Evolutionary conservation across 2,797 vertebrate genomes (phyloP).

Genomic region (Todus mexicanus): DNA sequence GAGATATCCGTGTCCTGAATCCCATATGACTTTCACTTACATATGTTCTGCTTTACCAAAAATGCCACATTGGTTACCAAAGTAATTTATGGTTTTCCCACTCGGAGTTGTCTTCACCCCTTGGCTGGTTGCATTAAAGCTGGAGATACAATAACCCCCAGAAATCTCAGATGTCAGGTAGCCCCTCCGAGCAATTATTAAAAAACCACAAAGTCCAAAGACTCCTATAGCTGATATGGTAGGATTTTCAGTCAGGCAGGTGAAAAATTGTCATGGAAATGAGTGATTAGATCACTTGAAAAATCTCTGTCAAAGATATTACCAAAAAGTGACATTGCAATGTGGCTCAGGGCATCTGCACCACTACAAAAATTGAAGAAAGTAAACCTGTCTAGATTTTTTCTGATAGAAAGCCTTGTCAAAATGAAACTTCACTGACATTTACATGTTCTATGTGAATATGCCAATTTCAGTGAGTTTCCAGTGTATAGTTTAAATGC

Average conservation of each 20-base stretch:
- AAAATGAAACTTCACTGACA: background rate
- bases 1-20: background rate
- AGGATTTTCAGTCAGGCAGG: background rate
- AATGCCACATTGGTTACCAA: background rate
- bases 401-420: background rate
- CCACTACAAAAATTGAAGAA: background rate
- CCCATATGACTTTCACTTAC: background rate
- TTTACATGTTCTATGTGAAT: background rate
- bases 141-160: background rate
- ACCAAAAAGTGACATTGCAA: background rate
- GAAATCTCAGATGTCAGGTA: background rate
- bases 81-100: background rate
- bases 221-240: background rate
- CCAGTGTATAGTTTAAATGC: background rate
- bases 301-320: background rate
- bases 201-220: background rate
- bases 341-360: background rate
- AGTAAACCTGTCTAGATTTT: background rate
- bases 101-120: background rate
- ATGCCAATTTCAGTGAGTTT: background rate
- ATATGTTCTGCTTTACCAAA: background rate
- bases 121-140: background rate
- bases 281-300: background rate
- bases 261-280: background rate
- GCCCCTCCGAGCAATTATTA: background rate